Evolutionary conservation across 2,113 vertebrate species (phyloP).

Genomic region (Cynoglossus semilaevis): DNA sequence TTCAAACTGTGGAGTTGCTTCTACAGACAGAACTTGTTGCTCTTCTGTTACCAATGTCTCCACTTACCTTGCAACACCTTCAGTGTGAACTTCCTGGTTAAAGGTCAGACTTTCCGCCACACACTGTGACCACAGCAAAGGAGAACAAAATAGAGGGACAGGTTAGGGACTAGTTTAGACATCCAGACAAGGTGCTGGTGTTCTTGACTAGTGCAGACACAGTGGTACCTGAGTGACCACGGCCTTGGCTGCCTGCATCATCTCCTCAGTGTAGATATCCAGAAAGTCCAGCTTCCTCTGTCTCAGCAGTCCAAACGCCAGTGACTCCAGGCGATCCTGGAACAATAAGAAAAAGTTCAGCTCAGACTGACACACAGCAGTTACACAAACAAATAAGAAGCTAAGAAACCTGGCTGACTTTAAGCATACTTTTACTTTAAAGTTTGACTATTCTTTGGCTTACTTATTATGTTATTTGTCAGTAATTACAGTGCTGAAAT

Average conservation of each 20-base stretch:
- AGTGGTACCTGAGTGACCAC: slow-evolving; percentile 88
- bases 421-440: too few relatives aligned
- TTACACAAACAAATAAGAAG: neutral
- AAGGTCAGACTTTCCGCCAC: slow-evolving; percentile 84
- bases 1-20: neutral
- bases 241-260: slow-evolving; percentile 87
- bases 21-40: too few relatives aligned
- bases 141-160: neutral
- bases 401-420: too few relatives aligned
- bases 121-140: slow-evolving; percentile 74
- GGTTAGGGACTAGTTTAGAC: neutral
- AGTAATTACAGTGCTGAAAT: too few relatives aligned
- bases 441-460: too few relatives aligned
- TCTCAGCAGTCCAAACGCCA: slow-evolving; percentile 93
- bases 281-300: slow-evolving; percentile 96
- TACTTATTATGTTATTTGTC: too few relatives aligned
- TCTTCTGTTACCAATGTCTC: neutral
- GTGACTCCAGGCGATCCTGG: slow-evolving; percentile 89
- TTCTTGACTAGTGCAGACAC: neutral
- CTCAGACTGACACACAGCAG: neutral
- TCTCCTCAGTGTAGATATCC: slow-evolving; percentile 94
- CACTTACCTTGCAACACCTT: slow-evolving; percentile 89
- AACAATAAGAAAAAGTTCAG: slow-evolving; percentile 1
- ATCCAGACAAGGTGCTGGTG: neutral
- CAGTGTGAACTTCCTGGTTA: slow-evolving; percentile 90